Evolutionary conservation across 2,797 vertebrate genomes (phyloP).

Genomic region (Dendrocincla tyrannina): DNA sequence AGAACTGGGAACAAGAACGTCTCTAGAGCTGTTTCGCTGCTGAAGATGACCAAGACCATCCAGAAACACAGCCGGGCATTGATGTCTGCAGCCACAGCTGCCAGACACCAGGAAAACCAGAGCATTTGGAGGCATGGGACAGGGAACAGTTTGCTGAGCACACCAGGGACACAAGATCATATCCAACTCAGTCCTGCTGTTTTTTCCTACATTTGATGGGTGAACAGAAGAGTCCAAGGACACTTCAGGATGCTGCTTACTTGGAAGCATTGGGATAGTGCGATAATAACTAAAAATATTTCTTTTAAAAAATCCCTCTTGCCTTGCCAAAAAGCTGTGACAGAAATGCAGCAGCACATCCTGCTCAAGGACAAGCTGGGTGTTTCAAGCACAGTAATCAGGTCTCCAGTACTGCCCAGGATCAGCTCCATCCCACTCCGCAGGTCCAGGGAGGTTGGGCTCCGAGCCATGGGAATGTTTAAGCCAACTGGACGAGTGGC

Average conservation of each 20-base stretch:
- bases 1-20: not conserved
- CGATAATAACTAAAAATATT: not conserved
- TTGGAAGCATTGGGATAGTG: not conserved
- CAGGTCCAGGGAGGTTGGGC: fast-evolving
- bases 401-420: not conserved
- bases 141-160: not conserved
- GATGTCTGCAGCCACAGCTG: not conserved
- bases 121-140: not conserved
- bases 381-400: no score
- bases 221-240: not conserved
- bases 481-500: fast-evolving
- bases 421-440: not conserved
- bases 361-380: fast-evolving
- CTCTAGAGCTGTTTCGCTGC: not conserved
- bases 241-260: not conserved
- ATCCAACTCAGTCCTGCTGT: not conserved
- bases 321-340: not conserved
- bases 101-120: fast-evolving
- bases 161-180: fast-evolving
- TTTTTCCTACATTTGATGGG: fast-evolving
- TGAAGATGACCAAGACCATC: not conserved
- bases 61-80: not conserved
- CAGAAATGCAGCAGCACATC: not conserved
- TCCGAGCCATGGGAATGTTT: fast-evolving
- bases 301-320: no score